A percentile compares a stretch with the other conserved stretches of the same genome.
Conservation (phyloP, 2,888 invertebrate genomes). For the Sminthurides aquaticus region DNA sequence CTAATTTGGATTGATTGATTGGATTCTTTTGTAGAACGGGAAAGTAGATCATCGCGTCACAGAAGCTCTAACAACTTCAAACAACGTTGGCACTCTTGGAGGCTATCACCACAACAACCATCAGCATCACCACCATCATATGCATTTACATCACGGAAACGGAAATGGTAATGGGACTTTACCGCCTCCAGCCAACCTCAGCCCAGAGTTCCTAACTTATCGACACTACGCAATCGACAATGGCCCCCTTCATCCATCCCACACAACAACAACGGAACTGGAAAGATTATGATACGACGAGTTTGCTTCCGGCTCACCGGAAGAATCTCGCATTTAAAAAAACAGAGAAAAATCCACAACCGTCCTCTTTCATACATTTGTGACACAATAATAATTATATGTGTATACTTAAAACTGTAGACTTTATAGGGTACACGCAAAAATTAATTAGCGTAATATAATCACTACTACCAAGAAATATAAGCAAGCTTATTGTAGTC, state of each 20-base stretch:
- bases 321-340: slow-evolving; percentile 32
- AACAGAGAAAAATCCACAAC: slow-evolving; percentile 7
- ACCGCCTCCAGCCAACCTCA: slow-evolving; percentile 33
- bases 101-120: slow-evolving; percentile 34
- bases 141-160: slow-evolving; percentile 28
- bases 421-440: too few relatives aligned
- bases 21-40: slow-evolving; percentile 35
- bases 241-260: slow-evolving; percentile 34
- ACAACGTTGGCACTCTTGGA: slow-evolving; percentile 40
- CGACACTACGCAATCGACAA: slow-evolving; percentile 41
- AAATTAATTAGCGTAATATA: too few relatives aligned
- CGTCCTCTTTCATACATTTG: slow-evolving; percentile 1
- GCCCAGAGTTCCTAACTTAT: slow-evolving; percentile 42
- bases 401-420: too few relatives aligned
- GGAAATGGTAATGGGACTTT: slow-evolving; percentile 12
- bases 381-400: neutral
- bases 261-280: slow-evolving; percentile 39
- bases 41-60: slow-evolving; percentile 41
- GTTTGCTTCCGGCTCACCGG: slow-evolving; percentile 28
- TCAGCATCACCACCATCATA: slow-evolving; percentile 29
- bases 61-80: slow-evolving; percentile 38
- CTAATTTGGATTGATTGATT: too few relatives aligned
- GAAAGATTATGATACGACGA: slow-evolving; percentile 43
- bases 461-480: too few relatives aligned
- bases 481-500: too few relatives aligned